Conservation (phyloP, 2,113 vertebrate genomes). For the Heliornis fulica region DNA sequence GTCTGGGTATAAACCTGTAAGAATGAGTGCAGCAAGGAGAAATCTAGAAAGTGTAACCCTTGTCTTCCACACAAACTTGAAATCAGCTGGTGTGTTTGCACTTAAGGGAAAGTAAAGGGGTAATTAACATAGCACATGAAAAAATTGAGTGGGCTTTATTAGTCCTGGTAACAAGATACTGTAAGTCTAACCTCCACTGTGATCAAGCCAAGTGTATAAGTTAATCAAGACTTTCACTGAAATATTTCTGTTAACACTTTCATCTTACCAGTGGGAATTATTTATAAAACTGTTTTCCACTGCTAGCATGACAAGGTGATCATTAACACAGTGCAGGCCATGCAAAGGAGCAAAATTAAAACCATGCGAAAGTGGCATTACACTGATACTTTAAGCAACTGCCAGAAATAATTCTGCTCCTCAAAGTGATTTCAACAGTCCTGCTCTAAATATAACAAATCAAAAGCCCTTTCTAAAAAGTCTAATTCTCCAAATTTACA, state of each 20-base stretch:
- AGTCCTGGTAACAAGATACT: conserved; percentile 14
- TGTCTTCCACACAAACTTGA: neutral
- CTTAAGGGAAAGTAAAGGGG: conserved; percentile 35
- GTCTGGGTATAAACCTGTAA: neutral
- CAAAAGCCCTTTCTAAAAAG: conserved; percentile 35
- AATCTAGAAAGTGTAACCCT: neutral
- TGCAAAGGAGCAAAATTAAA: conserved; percentile 33
- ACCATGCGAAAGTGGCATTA: neutral
- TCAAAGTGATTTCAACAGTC: conserved; percentile 27
- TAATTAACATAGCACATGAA: conserved; percentile 25
- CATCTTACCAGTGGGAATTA: conserved; percentile 47
- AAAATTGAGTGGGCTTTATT: conserved; percentile 33
- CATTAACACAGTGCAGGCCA: conserved; percentile 33
- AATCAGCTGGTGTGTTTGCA: neutral
- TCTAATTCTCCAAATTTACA: conserved; percentile 24
- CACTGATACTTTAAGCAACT: conserved; percentile 15
- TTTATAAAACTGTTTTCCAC: conserved; percentile 49
- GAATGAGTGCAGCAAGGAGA: neutral
- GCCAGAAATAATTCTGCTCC: conserved; percentile 26
- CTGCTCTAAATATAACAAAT: conserved; percentile 54
- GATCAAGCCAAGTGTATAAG: conserved; percentile 16
- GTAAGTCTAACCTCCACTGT: neutral
- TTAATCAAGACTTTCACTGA: conserved; percentile 55
- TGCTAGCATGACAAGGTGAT: conserved; percentile 55
- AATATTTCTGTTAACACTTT: conserved; percentile 61